These are phyloP conservation scores for Malthinus seriepunctatus DNA, from an alignment of 2,888 invertebrate genomes.

Conservation along the genomic window DNA sequence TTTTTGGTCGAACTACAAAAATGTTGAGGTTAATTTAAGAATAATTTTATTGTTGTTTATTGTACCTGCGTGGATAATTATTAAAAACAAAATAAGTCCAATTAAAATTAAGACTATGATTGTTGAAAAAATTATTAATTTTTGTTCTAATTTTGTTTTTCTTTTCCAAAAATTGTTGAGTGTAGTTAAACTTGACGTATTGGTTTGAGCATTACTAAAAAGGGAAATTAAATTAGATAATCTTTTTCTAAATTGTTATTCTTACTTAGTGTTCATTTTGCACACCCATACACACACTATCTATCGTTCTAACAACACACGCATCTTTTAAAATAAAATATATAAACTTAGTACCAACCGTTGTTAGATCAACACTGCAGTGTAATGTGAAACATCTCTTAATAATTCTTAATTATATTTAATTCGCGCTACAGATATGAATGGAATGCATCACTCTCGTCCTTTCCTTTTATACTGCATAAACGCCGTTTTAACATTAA, in stretches of 20 bases:
- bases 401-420: slow-evolving; percentile 6
- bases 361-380: neutral
- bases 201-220: neutral
- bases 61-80: slow-evolving; percentile 7
- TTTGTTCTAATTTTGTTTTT: slow-evolving; percentile 9
- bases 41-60: neutral
- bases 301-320: no score
- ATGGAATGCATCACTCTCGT: no score
- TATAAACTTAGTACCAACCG: no score
- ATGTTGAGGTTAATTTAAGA: neutral
- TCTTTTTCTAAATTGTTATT: neutral
- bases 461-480: no score
- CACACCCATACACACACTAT: no score
- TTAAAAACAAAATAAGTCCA: neutral
- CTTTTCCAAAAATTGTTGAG: slow-evolving; percentile 3
- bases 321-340: no score
- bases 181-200: neutral
- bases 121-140: slow-evolving; percentile 1
- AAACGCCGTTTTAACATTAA: no score
- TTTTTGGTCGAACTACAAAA: slow-evolving; percentile 4
- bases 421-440: neutral
- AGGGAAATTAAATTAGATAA: no score
- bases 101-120: neutral
- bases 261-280: no score
- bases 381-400: neutral